A percentile compares a stretch with the other conserved stretches of the same genome.
phyloP scores from a whole-genome alignment of 2,113 vertebrate species.

The Cynopterus brachyotis region DNA sequence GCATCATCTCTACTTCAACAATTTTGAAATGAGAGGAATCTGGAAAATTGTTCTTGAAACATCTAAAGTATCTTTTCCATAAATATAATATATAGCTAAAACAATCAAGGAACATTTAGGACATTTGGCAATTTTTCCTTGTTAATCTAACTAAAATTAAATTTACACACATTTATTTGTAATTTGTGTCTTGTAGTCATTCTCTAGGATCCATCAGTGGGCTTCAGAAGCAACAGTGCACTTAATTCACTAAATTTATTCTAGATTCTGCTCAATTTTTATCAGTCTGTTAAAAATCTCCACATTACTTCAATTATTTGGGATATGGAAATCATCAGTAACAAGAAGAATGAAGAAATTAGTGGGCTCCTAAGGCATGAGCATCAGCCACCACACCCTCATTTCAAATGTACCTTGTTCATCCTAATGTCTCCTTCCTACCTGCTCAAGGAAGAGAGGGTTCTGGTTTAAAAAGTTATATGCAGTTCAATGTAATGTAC shows the following conservation, averaged over 20 bases:
- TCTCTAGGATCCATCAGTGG: not conserved
- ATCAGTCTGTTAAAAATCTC: not conserved
- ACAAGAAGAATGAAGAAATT: not conserved
- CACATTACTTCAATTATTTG: not conserved
- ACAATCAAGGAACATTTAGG: not conserved
- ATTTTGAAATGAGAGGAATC: constrained; percentile 28
- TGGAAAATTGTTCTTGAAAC: not conserved
- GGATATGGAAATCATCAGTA: not conserved
- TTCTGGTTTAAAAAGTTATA: not conserved
- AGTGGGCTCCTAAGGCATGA: not conserved
- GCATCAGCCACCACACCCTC: not conserved
- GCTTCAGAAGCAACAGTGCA: not conserved
- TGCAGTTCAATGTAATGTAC: not conserved
- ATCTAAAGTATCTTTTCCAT: constrained; percentile 10
- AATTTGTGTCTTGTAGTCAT: not conserved
- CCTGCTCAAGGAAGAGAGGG: not conserved
- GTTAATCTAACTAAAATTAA: not conserved
- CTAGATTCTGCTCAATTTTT: not conserved
- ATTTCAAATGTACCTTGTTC: not conserved
- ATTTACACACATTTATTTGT: not conserved
- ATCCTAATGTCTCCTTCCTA: not conserved
- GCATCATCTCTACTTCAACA: not conserved
- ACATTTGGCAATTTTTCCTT: not conserved
- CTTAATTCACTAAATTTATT: not conserved
- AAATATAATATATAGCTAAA: not conserved